Conservation (phyloP, 2,888 invertebrate genomes). For the Cataglyphis livida region DNA sequence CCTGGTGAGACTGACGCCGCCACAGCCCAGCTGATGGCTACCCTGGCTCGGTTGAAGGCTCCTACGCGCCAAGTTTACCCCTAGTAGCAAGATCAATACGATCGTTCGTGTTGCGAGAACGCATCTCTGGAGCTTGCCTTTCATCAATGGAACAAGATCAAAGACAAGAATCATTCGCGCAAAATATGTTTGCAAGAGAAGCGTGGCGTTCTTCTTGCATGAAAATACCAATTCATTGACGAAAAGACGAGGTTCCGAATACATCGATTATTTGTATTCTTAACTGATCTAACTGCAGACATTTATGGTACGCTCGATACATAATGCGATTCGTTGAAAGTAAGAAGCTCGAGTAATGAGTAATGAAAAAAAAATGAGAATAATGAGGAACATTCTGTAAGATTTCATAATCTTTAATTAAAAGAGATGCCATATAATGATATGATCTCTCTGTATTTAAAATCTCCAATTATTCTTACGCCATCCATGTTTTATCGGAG, state of each 20-base stretch:
- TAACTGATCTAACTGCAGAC: conserved; percentile 6
- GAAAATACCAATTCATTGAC: conserved; percentile 17
- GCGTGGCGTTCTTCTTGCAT: not conserved
- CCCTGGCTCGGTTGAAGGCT: conserved; percentile 82
- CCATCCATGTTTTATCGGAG: not conserved
- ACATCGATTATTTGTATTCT: conserved; percentile 22
- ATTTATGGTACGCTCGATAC: not conserved
- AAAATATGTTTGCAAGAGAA: not conserved
- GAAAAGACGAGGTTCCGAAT: conserved; percentile 27
- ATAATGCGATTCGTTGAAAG: not conserved
- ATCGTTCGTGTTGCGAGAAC: conserved; percentile 12
- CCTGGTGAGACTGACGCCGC: conserved; percentile 91
- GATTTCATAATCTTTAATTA: conserved; percentile 1
- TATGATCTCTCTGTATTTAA: not conserved
- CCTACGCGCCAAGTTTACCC: conserved; percentile 19
- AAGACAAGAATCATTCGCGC: not conserved
- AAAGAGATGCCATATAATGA: not conserved
- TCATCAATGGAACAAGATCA: conserved; percentile 25
- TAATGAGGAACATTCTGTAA: not conserved
- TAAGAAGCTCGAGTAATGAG: not conserved
- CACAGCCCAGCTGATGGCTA: conserved; percentile 90
- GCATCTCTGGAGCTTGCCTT: not conserved
- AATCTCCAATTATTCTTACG: not conserved
- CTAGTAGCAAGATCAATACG: conserved; percentile 22
- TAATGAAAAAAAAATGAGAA: not conserved